Evolutionary conservation across 2,888 invertebrate genomes (phyloP).

Genomic region (Cheilosia variabilis): DNA sequence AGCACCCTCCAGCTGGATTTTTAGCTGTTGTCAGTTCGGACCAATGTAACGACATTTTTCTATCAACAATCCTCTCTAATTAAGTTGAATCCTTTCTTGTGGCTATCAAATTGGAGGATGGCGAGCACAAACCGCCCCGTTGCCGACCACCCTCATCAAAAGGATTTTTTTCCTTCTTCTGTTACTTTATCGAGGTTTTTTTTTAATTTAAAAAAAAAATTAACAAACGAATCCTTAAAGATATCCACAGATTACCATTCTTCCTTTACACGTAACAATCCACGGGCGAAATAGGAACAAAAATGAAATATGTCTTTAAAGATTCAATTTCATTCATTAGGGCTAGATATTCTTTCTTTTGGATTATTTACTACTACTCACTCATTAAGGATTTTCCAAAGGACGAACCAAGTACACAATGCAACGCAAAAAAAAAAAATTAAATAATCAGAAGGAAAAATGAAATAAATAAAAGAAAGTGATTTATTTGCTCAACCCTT

Average conservation of each 20-base stretch:
- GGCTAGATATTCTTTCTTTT: constrained; percentile 65
- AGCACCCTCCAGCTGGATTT: constrained; percentile 55
- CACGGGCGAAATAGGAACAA: constrained; percentile 36
- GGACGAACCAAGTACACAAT: constrained; percentile 57
- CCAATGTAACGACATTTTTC: constrained; percentile 74
- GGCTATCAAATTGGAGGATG: constrained; percentile 65
- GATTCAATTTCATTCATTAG: constrained; percentile 75
- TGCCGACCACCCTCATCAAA: constrained; percentile 59
- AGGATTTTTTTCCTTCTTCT: constrained; percentile 46
- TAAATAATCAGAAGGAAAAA: constrained; percentile 58
- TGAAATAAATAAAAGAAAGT: constrained; percentile 79
- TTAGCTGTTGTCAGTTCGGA: constrained; percentile 61
- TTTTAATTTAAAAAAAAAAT: constrained; percentile 52
- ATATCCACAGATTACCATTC: constrained; percentile 70
- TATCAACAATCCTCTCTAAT: constrained; percentile 74
- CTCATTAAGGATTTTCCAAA: constrained; percentile 71
- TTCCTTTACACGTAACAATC: constrained; percentile 37
- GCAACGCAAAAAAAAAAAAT: constrained; percentile 41
- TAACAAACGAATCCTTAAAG: constrained; percentile 74
- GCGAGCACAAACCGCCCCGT: constrained; percentile 21
- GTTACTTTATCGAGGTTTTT: constrained; percentile 55
- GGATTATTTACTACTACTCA: constrained; percentile 74
- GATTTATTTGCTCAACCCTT: constrained; percentile 81
- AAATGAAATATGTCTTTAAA: constrained; percentile 71
- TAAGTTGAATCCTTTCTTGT: constrained; percentile 75